Evolutionary conservation across 1,140 invertebrate species (phyloP), one percentile per base, ranked within the genome.

Genomic region (Sminthurides bifidus): DNA sequence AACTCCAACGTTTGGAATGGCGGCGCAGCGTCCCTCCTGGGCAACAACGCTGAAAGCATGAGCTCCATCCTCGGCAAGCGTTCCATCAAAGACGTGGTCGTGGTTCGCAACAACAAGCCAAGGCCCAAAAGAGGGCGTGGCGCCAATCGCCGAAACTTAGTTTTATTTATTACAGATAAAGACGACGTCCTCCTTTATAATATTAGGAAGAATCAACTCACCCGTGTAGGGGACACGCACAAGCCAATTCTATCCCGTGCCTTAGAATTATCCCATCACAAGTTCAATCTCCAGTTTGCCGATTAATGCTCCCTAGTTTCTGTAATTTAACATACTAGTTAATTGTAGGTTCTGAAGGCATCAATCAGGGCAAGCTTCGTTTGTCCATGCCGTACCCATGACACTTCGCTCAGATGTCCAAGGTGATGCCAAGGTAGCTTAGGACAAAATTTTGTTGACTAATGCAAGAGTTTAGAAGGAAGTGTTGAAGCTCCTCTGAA

Each of bases 101-200:
- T 51, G 8, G 49, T 33, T n/a, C 33, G 49, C 17, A 35, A 35
- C 15, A 51, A 40, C 23, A n/a, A n/a, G n/a, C n/a, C n/a, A n/a
- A 21, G 41, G 15, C 53, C 45, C 24, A 24, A 44, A 10, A 41
- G 43, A 5, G 48, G 48, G 27, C 41, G 53, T 21, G 53, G 53
- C 3, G 53, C 43, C 6, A 3, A 19, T 5, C 24, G 35, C 14
- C 24, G 53, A 35, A 46, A 33, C 10, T 27, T 55, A n/a, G 30
- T 55, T 5, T 31, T 55, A 8, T 33, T 55, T 2, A 48, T 55
- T 21, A 55, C 53, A 41, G 31, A 55, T 30, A 55, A 55, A 26
- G 44, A 55, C n/a, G 53, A 55, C 27, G 53, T 55, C 3, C 30
- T 55, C 6, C 41, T 55, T 14, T 55, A 46, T 31, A 46, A 33